A percentile compares a stretch with the other conserved stretches of the same genome.
Evolutionary conservation across 1,140 invertebrate species (phyloP).

Genomic region (Achatina immaculata): DNA sequence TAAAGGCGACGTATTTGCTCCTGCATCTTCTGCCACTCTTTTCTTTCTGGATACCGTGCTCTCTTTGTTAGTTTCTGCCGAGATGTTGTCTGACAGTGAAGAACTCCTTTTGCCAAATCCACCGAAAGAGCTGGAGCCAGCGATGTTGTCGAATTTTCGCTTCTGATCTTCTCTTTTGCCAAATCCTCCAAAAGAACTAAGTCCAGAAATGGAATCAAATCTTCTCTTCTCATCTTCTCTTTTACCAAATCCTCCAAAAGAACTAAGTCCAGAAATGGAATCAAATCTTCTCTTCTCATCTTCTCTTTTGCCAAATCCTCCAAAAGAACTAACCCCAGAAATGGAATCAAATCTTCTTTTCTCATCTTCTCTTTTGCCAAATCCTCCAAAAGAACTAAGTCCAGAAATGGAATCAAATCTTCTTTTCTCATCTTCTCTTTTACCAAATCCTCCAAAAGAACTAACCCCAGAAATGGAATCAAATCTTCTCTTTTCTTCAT

Average conservation of each 20-base stretch:
- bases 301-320: neutral
- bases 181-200: neutral
- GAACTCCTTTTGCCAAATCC: neutral
- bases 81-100: too few species aligned
- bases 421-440: neutral
- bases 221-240: neutral
- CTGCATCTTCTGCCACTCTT: too few species aligned
- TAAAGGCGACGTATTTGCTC: too few species aligned
- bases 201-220: slow-evolving; percentile 2
- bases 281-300: too few species aligned
- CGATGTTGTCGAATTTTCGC: neutral
- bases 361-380: neutral
- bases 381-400: neutral
- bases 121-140: neutral
- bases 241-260: slow-evolving; percentile 5
- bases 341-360: neutral
- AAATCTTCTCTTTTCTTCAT: neutral
- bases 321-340: neutral
- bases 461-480: neutral
- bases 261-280: neutral
- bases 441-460: neutral
- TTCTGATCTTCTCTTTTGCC: slow-evolving; percentile 4
- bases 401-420: neutral
- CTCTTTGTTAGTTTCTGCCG: too few species aligned
- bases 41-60: too few species aligned